Base-by-base conservation (phyloP, 2,797 vertebrate genomes). In the Ceryle rudis region DNA sequence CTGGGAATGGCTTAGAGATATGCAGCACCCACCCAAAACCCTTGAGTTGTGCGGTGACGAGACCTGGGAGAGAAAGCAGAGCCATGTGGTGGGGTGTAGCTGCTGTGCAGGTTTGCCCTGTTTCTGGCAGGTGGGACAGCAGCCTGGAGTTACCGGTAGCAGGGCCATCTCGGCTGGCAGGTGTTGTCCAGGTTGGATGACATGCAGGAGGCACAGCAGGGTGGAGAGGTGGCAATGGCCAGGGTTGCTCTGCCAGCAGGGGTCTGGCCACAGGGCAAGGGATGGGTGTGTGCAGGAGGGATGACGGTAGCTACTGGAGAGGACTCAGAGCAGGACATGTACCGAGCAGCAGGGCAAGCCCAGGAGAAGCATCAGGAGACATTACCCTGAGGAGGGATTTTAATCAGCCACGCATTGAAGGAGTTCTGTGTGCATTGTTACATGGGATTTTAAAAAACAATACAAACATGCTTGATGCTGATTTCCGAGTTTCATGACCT, bases 391-490 rank as follows among this genome's bases (percentile, higher is more conserved):
- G 44, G 41, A 71, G 29, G 20, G 47, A n/a, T 60, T 89, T 64
- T 39, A 54, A 29, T 11, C 58, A 11, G 3, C 14, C 1, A 1
- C 1, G 1, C 25, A 2, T 13, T 44, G 28, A 52, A 81, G 42
- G 52, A 46, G 35, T 47, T 82, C 47, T 20, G 6, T 11, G 4
- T 51, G n/a, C 31, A 8, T 12, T 54, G 31, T 25, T 72, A 71
- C 5, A 2, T 1, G 4, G 17, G 42, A 35, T 52, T 95, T 91
- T 33, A 42, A 75, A 79, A 81, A 11, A 8, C 75, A 47, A 57
- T 20, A 10, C 7, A 0, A 4, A 4, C 0, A 0, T 28, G 21
- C 18, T 61, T 65, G 49, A 14, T 10, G 10, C 31, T 3, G 11
- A 10, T 70, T 65, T 74, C 37, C 58, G 44, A 16, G 26, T 62